phyloP scores from a whole-genome alignment of 2,888 invertebrate genomes.

The Automeris io region DNA sequence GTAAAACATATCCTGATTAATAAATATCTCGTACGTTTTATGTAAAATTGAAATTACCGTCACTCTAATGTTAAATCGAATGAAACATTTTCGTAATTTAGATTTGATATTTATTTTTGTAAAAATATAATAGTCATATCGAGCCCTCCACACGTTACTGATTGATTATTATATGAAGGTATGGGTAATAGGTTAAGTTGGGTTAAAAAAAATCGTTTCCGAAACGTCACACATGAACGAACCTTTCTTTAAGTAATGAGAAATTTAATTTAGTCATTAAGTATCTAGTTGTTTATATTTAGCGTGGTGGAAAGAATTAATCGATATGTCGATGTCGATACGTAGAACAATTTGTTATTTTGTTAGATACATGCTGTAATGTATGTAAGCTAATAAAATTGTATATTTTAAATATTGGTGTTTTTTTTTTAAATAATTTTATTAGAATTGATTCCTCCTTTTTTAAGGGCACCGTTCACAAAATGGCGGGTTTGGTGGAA shows the following conservation, averaged over 20 bases:
- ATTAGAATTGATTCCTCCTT: neutral
- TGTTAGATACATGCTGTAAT: slow-evolving; percentile 44
- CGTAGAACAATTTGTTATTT: slow-evolving; percentile 60
- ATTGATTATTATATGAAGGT: neutral
- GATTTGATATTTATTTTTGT: too few relatives aligned
- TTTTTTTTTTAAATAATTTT: slow-evolving; percentile 7
- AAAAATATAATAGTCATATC: too few relatives aligned
- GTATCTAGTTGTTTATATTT: neutral
- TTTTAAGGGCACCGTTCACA: neutral
- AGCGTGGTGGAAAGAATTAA: slow-evolving; percentile 1
- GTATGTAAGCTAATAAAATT: slow-evolving; percentile 48
- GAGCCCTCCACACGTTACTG: too few relatives aligned
- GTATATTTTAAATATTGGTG: slow-evolving; percentile 25
- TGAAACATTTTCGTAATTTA: too few relatives aligned
- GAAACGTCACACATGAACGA: neutral
- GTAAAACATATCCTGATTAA: too few relatives aligned
- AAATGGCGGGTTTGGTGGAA: too few relatives aligned
- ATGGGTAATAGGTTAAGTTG: neutral
- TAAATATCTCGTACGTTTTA: too few relatives aligned
- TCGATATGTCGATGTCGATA: slow-evolving; percentile 23
- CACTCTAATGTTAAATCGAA: too few relatives aligned
- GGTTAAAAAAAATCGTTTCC: neutral
- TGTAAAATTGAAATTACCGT: too few relatives aligned
- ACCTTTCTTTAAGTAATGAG: slow-evolving; percentile 1
- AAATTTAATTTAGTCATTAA: neutral